Conservation (phyloP, 2,888 invertebrate genomes). For the Drosophila mayaguana region DNA sequence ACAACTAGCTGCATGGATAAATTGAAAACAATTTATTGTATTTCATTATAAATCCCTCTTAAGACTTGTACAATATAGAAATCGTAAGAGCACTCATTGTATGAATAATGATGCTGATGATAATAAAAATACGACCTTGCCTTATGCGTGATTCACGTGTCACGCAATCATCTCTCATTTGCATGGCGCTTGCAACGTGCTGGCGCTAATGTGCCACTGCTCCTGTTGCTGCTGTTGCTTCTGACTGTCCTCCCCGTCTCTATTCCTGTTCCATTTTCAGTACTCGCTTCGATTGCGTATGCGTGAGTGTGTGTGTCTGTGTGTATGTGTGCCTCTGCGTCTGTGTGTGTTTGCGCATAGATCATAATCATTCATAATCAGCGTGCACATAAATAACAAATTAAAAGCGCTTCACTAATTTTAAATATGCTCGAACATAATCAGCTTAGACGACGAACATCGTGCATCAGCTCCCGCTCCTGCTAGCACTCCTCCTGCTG, state of each 20-base stretch:
- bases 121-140: no score
- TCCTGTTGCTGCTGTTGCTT: conserved; percentile 13
- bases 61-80: no score
- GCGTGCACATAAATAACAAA: conserved; percentile 82
- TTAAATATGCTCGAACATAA: conserved; percentile 82
- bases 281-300: conserved; percentile 15
- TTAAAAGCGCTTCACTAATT: conserved; percentile 81
- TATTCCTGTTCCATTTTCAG: conserved; percentile 23
- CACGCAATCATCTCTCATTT: conserved; percentile 37
- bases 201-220: conserved; percentile 39
- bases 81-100: no score
- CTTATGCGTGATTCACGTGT: conserved; percentile 17
- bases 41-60: no score
- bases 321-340: conserved; percentile 57
- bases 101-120: no score
- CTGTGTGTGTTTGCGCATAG: conserved; percentile 75
- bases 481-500: not conserved
- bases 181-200: conserved; percentile 42
- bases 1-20: no score
- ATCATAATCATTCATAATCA: conserved; percentile 81
- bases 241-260: conserved; percentile 1
- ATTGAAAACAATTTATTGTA: no score
- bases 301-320: conserved; percentile 15
- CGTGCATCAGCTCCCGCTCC: conserved; percentile 14
- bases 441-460: conserved; percentile 69